A percentile compares a stretch with the other conserved stretches of the same genome.
These are phyloP conservation scores for Megastigmus dorsalis DNA, from an alignment of 2,888 invertebrate genomes.

Conservation along the genomic window DNA sequence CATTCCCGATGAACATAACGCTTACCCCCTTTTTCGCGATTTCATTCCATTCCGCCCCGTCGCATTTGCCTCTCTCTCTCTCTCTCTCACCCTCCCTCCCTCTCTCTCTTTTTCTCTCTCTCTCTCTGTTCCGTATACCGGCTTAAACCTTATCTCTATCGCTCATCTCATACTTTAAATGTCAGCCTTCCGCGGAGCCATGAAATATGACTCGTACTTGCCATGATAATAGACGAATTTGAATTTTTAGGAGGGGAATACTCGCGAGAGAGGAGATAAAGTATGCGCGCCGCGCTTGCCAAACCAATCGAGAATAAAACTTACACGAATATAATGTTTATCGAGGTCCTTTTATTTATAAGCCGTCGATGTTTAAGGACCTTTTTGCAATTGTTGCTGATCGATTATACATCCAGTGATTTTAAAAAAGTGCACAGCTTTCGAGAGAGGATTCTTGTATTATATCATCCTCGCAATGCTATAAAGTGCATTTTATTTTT, in stretches of 20 bases:
- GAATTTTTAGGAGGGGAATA: slow-evolving; percentile 37
- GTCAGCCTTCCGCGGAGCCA: slow-evolving; percentile 13
- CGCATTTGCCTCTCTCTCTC: slow-evolving; percentile 38
- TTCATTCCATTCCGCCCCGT: slow-evolving; percentile 42
- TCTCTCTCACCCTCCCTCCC: slow-evolving; percentile 25
- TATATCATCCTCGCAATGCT: no score
- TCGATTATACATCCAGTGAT: no score
- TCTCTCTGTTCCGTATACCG: slow-evolving; percentile 29
- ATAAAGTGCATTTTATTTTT: no score
- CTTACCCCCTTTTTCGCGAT: slow-evolving; percentile 51
- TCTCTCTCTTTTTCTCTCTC: slow-evolving; percentile 29
- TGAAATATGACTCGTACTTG: slow-evolving; percentile 48
- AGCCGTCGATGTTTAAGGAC: slow-evolving; percentile 1
- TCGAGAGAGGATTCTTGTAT: no score
- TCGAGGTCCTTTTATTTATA: neutral
- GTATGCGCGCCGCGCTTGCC: neutral
- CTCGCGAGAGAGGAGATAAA: slow-evolving; percentile 32
- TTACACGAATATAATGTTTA: slow-evolving; percentile 31
- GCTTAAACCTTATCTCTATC: slow-evolving; percentile 44
- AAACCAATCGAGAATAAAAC: neutral
- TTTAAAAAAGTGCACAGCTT: no score
- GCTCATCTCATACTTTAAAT: slow-evolving; percentile 43
- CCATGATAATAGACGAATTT: slow-evolving; percentile 49
- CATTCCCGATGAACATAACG: slow-evolving; percentile 50
- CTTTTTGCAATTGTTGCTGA: no score